Conservation (phyloP, 2,113 vertebrate species). For the Eolophus roseicapilla region DNA sequence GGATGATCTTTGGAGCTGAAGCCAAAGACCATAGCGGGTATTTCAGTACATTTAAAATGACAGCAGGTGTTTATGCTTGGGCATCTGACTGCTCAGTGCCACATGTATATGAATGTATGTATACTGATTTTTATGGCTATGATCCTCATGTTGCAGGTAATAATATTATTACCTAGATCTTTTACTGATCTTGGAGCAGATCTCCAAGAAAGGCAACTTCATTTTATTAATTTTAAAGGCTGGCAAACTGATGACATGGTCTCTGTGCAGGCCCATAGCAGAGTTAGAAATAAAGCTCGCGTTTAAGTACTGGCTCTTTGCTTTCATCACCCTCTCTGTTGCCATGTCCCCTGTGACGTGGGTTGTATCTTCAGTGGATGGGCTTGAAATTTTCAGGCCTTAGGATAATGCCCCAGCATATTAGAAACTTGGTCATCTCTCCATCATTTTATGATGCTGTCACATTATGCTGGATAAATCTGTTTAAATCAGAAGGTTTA, state of each 20-base stretch:
- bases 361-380: neutral
- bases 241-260: rapidly evolving
- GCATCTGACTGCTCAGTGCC: neutral
- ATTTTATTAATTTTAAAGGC: neutral
- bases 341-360: neutral
- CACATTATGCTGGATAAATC: neutral
- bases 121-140: neutral
- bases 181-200: neutral
- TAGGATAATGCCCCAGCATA: neutral
- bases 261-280: neutral
- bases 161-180: neutral
- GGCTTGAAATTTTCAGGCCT: neutral
- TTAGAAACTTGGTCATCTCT: neutral
- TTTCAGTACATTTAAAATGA: neutral
- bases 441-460: neutral
- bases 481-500: neutral
- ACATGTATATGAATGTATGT: rapidly evolving
- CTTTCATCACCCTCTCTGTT: neutral
- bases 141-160: rapidly evolving
- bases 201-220: neutral
- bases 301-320: rapidly evolving
- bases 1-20: neutral
- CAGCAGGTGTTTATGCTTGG: neutral
- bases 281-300: neutral
- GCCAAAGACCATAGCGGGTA: neutral